Percentiles rank a stretch among this genome's conserved stretches.
These are phyloP conservation scores for Dicyrtoma fusca DNA, from an alignment of 2,888 invertebrate genomes.

Conservation along the genomic window DNA sequence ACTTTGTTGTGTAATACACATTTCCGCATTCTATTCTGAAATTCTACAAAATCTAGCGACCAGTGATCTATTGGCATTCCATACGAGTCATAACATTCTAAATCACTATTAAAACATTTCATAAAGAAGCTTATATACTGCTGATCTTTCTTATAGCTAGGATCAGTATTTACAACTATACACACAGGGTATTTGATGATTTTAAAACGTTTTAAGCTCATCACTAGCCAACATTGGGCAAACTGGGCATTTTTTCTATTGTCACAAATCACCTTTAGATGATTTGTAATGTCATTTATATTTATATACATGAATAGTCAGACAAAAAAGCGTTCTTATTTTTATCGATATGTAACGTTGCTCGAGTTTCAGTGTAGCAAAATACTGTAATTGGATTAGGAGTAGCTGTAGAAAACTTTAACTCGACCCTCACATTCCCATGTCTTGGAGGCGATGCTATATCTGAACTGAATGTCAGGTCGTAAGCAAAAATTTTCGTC, in stretches of 20 bases:
- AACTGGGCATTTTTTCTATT: constrained; percentile 12
- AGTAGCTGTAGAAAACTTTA: constrained; percentile 32
- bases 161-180: constrained; percentile 33
- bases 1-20: constrained; percentile 14
- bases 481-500: constrained; percentile 27
- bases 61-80: constrained; percentile 31
- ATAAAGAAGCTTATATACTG: constrained; percentile 38
- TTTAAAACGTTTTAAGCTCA: constrained; percentile 15
- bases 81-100: constrained; percentile 36
- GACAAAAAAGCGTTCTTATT: constrained; percentile 38
- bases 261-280: constrained; percentile 6
- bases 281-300: constrained; percentile 3
- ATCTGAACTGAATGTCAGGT: constrained; percentile 4
- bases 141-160: not conserved
- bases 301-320: constrained; percentile 39
- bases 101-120: not conserved
- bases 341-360: constrained; percentile 38
- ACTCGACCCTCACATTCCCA: constrained; percentile 26
- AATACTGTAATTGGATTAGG: constrained; percentile 47
- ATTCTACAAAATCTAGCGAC: constrained; percentile 23
- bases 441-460: constrained; percentile 8
- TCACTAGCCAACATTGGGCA: constrained; percentile 36
- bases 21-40: constrained; percentile 15
- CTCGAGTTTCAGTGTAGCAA: constrained; percentile 39
- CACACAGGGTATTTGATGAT: constrained; percentile 25